These are phyloP conservation scores for Semotilus atromaculatus DNA, from an alignment of 2,797 vertebrate genomes.

Conservation along the genomic window DNA sequence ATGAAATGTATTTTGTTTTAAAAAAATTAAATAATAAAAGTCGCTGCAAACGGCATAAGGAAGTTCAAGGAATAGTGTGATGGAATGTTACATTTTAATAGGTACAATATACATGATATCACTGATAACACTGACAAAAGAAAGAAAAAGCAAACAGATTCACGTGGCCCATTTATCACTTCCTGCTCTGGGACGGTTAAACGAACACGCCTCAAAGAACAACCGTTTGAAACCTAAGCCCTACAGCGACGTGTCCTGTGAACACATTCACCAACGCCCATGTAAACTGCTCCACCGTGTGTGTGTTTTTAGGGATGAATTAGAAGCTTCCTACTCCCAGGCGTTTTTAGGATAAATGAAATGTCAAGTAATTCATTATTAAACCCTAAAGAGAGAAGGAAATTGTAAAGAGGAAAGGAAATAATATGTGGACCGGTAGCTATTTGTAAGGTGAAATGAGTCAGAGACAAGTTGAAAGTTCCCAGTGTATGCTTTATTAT, in stretches of 20 bases:
- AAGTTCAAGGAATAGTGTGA: slow-evolving; percentile 1
- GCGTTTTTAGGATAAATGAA: background rate
- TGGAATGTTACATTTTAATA: background rate
- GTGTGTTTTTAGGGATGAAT: slow-evolving; percentile 21
- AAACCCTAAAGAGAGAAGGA: slow-evolving; percentile 47
- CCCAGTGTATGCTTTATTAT: slow-evolving; percentile 70
- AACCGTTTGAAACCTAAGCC: slow-evolving; percentile 38
- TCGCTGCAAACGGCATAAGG: slow-evolving; percentile 30
- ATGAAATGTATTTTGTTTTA: slow-evolving; percentile 61
- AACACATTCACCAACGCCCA: slow-evolving; percentile 31
- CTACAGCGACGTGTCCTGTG: background rate
- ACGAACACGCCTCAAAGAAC: slow-evolving; percentile 8
- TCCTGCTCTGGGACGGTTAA: slow-evolving; percentile 31
- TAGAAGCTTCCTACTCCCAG: background rate
- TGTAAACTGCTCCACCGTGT: background rate
- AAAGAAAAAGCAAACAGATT: slow-evolving; percentile 42
- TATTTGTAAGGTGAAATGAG: slow-evolving; percentile 26
- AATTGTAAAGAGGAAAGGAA: background rate
- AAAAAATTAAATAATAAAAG: too few species aligned
- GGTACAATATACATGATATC: slow-evolving; percentile 20
- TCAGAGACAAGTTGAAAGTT: slow-evolving; percentile 34
- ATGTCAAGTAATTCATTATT: slow-evolving; percentile 21
- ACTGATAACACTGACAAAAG: background rate
- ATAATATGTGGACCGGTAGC: background rate
- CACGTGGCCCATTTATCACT: slow-evolving; percentile 13